phyloP scores from a whole-genome alignment of 2,888 invertebrate genomes.

The Spisula solida region DNA sequence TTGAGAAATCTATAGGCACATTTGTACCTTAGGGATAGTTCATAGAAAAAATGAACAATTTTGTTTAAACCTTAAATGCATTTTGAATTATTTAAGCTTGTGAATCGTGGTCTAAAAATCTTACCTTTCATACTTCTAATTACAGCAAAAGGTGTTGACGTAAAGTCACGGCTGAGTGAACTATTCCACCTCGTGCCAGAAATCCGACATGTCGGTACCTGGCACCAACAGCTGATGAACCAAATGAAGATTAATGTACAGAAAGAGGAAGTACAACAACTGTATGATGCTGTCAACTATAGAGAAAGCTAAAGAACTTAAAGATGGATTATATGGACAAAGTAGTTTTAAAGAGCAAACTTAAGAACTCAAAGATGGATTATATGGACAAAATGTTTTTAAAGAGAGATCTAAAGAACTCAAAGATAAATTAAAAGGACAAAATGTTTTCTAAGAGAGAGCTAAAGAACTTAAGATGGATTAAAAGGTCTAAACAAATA shows the following conservation, averaged over 20 bases:
- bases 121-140: neutral
- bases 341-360: slow-evolving; percentile 41
- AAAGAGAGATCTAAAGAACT: slow-evolving; percentile 32
- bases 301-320: slow-evolving; percentile 42
- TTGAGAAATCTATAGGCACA: too few relatives aligned
- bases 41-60: too few relatives aligned
- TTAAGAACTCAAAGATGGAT: slow-evolving; percentile 10
- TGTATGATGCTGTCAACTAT: slow-evolving; percentile 58
- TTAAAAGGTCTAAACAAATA: neutral
- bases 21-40: too few relatives aligned
- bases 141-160: slow-evolving; percentile 73
- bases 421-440: neutral
- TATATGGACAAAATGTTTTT: slow-evolving; percentile 5
- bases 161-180: slow-evolving; percentile 64
- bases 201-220: slow-evolving; percentile 71
- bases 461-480: slow-evolving; percentile 29
- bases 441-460: slow-evolving; percentile 33
- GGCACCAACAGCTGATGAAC: slow-evolving; percentile 76
- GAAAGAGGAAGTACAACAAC: slow-evolving; percentile 63
- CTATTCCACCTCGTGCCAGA: slow-evolving; percentile 72
- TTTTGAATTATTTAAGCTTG: too few relatives aligned
- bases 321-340: slow-evolving; percentile 9
- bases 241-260: slow-evolving; percentile 73
- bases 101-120: too few relatives aligned
- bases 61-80: too few relatives aligned